Base-by-base conservation (phyloP, 2,113 vertebrate species). In the Melospiza georgiana region DNA sequence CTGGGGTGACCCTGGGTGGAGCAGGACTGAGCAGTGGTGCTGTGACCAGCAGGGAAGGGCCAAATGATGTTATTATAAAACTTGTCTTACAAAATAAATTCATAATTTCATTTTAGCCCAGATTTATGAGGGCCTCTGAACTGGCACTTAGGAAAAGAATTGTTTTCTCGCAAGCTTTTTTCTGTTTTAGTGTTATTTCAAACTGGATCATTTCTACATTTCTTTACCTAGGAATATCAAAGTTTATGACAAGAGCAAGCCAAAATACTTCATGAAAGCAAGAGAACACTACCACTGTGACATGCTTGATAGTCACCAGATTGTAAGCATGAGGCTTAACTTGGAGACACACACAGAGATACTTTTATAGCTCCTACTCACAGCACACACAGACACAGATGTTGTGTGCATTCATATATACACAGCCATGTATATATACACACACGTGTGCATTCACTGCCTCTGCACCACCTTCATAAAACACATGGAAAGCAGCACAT, bases 161-260 rank as follows among this genome's bases (percentile, higher is more conserved):
- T 7, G 43, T 67, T 90, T 15, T 55, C 75, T 96, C 85, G 61
- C 8, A 82, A 43, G 93, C 74, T 82, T 97, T 93, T 97, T 97
- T 98, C 97, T 98, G 97, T 97, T 98, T 98, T 97, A 98, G 97
- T 84, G 31, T 69, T 39, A 57, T 92, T 97, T 96, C 73, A 44
- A 84, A 93, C 91, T 35, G 80, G 90, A 94, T 84, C 15, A 14
- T 21, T 76, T 93, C 66, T 33, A 72, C 93, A 66, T 75, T 95
- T 94, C 72, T 95, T 91, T 33, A 82, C 80, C 90, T 94, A 83
- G 71, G 66, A 81, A 79, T 51, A 77, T 73, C 63, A 66, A 62
- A 41, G 61, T 95, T 86, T 80, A 90, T 58, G 61, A 94, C 88
- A 95, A 84, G 92, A 97, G 95, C 97, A 97, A 98, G 97, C 92